Conservation (phyloP, 2,113 vertebrate species). For the Tychaedon coryphoeus region DNA sequence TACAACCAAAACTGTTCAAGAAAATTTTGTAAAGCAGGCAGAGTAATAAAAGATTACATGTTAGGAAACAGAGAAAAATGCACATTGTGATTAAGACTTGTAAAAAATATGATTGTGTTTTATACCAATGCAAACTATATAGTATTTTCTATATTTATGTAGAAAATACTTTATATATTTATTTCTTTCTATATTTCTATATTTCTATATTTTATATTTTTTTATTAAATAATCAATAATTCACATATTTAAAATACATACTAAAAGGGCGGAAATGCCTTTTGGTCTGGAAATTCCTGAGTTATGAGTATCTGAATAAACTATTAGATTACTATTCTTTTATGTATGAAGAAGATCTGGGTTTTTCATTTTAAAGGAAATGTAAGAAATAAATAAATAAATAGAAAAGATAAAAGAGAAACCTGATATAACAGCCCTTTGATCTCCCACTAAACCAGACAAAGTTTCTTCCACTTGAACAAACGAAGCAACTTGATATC, state of each 20-base stretch:
- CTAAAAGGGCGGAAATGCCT: not conserved
- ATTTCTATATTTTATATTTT: not conserved
- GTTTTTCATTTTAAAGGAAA: not conserved
- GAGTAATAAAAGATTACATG: not conserved
- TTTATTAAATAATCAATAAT: not conserved
- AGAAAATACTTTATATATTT: no score
- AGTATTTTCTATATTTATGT: not conserved
- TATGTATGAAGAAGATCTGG: not conserved
- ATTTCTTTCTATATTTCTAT: no score
- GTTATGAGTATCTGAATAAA: not conserved
- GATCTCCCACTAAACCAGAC: not conserved
- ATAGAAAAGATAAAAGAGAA: not conserved
- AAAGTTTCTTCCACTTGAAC: conserved; percentile 36
- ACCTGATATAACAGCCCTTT: conserved; percentile 2
- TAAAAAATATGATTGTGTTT: not conserved
- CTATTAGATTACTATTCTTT: not conserved
- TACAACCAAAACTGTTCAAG: not conserved
- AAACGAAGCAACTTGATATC: conserved; percentile 30
- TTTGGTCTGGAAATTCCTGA: not conserved
- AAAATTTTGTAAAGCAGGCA: not conserved
- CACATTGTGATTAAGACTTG: not conserved
- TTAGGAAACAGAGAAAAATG: not conserved
- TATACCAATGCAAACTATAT: not conserved
- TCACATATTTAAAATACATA: not conserved
- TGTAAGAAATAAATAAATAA: not conserved